Evolutionary conservation across 2,113 vertebrate species (phyloP).

Genomic region (Pleuronectes platessa): DNA sequence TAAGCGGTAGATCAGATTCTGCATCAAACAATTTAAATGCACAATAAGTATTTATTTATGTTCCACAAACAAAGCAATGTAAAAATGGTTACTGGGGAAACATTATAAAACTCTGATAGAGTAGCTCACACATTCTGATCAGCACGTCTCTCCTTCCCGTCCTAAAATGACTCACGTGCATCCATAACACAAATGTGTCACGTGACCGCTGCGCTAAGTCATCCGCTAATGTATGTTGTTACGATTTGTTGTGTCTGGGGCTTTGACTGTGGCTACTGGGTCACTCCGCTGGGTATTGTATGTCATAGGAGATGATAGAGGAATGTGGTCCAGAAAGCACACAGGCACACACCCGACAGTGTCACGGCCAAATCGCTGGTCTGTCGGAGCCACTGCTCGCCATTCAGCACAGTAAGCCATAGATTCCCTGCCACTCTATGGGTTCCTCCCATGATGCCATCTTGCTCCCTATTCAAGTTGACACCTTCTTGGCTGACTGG

Average conservation of each 20-base stretch:
- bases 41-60: conserved; percentile 18
- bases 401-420: conserved; percentile 31
- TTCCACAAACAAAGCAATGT: conserved; percentile 7
- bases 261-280: conserved; percentile 46
- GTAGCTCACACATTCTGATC: conserved; percentile 1
- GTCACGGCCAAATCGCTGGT: conserved; percentile 67
- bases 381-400: conserved; percentile 27
- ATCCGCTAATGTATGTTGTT: conserved; percentile 49
- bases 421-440: conserved; percentile 3
- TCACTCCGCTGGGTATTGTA: conserved; percentile 37
- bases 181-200: conserved; percentile 28
- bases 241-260: conserved; percentile 35
- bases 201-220: conserved; percentile 24
- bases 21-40: conserved; percentile 19
- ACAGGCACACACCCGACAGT: conserved; percentile 74
- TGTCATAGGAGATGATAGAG: conserved; percentile 73
- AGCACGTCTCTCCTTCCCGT: conserved; percentile 13
- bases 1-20: not conserved
- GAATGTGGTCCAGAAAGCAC: conserved; percentile 61
- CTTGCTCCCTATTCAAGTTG: conserved; percentile 24
- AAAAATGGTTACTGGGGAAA: conserved; percentile 1
- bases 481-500: conserved; percentile 30
- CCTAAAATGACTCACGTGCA: conserved; percentile 37
- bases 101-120: conserved; percentile 1
- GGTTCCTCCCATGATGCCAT: conserved; percentile 31